These are phyloP conservation scores for Oryzias curvinotus DNA, from an alignment of 2,113 vertebrate genomes.

Conservation along the genomic window DNA sequence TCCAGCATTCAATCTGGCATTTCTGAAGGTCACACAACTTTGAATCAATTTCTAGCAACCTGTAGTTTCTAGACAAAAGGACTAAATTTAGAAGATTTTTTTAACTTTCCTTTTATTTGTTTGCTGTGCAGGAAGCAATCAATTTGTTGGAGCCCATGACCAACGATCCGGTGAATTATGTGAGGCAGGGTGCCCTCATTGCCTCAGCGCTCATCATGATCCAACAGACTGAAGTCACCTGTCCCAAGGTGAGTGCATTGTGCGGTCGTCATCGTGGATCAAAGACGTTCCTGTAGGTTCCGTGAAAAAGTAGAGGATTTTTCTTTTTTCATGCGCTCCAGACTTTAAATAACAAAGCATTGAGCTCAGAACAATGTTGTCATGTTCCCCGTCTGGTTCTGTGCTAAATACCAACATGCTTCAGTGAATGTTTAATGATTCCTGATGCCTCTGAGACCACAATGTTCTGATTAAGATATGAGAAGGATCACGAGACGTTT, in stretches of 20 bases:
- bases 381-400: slow-evolving; percentile 7
- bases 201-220: slow-evolving; percentile 98
- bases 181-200: slow-evolving; percentile 95
- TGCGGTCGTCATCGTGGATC: not conserved
- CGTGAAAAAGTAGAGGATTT: slow-evolving; percentile 6
- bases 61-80: not conserved
- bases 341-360: not conserved
- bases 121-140: slow-evolving; percentile 88
- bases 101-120: not conserved
- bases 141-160: slow-evolving; percentile 98
- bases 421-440: slow-evolving; percentile 14
- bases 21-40: too few species aligned
- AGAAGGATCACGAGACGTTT: not conserved
- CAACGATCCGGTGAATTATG: slow-evolving; percentile 98
- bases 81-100: not conserved
- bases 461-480: not conserved
- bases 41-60: not conserved
- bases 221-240: slow-evolving; percentile 96
- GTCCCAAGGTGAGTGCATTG: slow-evolving; percentile 87
- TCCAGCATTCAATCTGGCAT: too few species aligned
- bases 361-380: not conserved
- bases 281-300: not conserved
- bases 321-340: not conserved
- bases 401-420: slow-evolving; percentile 2
- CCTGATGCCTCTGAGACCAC: not conserved